Base-by-base conservation (phyloP, 2,888 invertebrate species). In the Cremastinae sp. region DNA sequence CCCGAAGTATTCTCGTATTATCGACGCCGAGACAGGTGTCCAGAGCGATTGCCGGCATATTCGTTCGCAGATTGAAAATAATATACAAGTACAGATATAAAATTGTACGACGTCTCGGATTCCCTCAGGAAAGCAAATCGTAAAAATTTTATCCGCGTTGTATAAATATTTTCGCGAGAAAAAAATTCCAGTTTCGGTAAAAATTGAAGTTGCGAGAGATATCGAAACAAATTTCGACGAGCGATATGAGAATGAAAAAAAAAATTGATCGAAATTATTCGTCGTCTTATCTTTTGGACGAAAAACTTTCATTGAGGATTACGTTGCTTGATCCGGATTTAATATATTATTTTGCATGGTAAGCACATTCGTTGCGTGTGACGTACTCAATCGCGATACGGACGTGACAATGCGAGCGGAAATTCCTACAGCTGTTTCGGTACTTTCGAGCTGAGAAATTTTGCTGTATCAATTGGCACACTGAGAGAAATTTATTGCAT, bases 41-140 rank as follows among this genome's bases (percentile, higher is more conserved):
- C 58, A 22, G 53, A 62, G 62, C 51, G 72, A 76, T 76, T 72
- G 75, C 72, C 56, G 59, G n/a, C n/a, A n/a, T 28, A 76, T 53
- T 58, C 62, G 28, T 68, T 64, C 39, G 5, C 28, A 28, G 68
- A 72, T 72, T 53, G 51, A 43, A 37, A 14, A 41, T 56, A 45
- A 51, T 51, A 41, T 18, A 18, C 18, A 35, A 35, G 4, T 18
- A 51, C 35, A 58, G 20, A 37, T n/a, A 28, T 49, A 68, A 49
- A n/a, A n/a, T n/a, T n/a, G n/a, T n/a, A n/a, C n/a, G n/a, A 41
- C 68, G 49, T 7, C 61, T 61, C 55, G 45, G 55, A 12, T 47
- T 61, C 16, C 51, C 35, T 45, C 35, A 56, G 49, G 10, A 41
- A 35, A 39, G 53, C 41, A 51, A 53, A 16, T 5, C 12, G 12